Conservation (phyloP, 2,797 vertebrate genomes). For the Sebastolobus altivelis region DNA sequence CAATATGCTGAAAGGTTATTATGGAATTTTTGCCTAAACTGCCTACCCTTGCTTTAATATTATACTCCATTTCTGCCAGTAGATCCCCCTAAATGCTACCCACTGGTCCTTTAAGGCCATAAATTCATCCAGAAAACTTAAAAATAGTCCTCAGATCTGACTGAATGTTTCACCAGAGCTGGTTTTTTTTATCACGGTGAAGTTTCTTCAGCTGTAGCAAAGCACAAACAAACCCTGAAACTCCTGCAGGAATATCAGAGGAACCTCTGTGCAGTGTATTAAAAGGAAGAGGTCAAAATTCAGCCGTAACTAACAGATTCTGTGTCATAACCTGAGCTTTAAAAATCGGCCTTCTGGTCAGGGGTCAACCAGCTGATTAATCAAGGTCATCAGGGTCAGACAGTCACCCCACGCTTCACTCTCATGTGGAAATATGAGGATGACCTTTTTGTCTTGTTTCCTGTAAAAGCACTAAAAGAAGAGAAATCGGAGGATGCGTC, state of each 20-base stretch:
- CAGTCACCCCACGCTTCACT: not conserved
- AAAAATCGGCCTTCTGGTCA: not conserved
- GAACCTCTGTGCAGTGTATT: not conserved
- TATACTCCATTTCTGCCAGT: too few species aligned
- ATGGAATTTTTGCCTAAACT: too few species aligned
- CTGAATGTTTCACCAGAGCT: not conserved
- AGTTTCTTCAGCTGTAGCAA: not conserved
- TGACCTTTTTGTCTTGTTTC: conserved; percentile 37
- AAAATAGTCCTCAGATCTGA: not conserved
- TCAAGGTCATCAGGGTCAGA: conserved; percentile 11
- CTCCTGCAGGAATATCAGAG: not conserved
- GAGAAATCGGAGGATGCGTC: conserved; percentile 16
- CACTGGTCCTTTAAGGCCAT: too few species aligned
- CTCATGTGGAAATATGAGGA: conserved; percentile 26
- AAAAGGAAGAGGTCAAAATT: conserved; percentile 10
- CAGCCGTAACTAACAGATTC: conserved; percentile 1
- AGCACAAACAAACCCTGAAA: not conserved
- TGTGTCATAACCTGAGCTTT: not conserved
- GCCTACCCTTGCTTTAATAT: too few species aligned
- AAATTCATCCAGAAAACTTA: not conserved
- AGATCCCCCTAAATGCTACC: too few species aligned
- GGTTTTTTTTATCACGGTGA: not conserved
- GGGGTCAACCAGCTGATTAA: not conserved
- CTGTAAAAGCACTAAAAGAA: conserved; percentile 46
- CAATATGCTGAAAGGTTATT: too few species aligned